Base-by-base conservation (phyloP, 1,140 invertebrate genomes). In the Drosophila sturtevanti region DNA sequence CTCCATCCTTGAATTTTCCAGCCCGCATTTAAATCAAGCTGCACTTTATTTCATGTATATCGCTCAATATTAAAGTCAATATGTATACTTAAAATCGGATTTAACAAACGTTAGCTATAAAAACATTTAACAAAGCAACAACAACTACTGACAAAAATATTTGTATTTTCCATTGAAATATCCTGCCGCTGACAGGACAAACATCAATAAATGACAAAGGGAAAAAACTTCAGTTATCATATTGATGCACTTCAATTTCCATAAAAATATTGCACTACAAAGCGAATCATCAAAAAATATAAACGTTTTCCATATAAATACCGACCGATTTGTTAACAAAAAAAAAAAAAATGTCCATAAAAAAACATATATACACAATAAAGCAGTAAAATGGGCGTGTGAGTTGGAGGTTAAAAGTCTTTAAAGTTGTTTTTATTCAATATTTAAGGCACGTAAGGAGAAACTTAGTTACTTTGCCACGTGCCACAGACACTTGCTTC, bases 1-100 rank as follows among this genome's bases (percentile, higher is more conserved):
- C 59, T 52, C 77, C 54, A 21, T 41, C n/a, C n/a, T n/a, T n/a
- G n/a, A 61, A 27, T 12, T 24, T 27, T 52, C 1, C 48, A 52
- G 7, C 21, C 4, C 5, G 16, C 51, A 52, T n/a, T 7, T 27
- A n/a, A 52, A 18, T 48, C 6, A 10, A 16, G 12, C 16, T 48
- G 44, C 44, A 48, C 18, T 44, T 44, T 11, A 44, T 44, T 44
- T 7, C 7, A n/a, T 18, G 7, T 6, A 44, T 44, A 18, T 48
- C 2, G 16, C 16, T 18, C n/a, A n/a, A n/a, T n/a, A n/a, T n/a
- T n/a, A n/a, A n/a, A n/a, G n/a, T n/a, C n/a, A n/a, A n/a, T n/a
- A n/a, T n/a, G n/a, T n/a, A n/a, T n/a, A n/a, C n/a, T n/a, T n/a
- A n/a, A n/a, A n/a, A n/a, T n/a, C n/a, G n/a, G n/a, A n/a, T n/a